phyloP scores from a whole-genome alignment of 2,797 vertebrate genomes.

The Ctenosaura bakeri region DNA sequence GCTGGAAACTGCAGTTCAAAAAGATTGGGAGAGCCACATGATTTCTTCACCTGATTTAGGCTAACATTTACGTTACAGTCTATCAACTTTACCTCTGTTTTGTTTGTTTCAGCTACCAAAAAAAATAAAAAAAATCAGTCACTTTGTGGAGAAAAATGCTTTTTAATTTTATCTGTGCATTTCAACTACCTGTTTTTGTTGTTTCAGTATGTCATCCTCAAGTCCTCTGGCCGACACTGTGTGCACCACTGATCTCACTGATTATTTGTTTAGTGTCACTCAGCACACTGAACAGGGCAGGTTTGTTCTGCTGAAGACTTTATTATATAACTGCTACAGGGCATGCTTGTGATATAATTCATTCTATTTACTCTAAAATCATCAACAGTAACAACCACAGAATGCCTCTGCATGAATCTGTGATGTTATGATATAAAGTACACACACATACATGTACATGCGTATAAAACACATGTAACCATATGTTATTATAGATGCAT shows the following conservation, averaged over 20 bases:
- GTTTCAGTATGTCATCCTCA: conserved; percentile 44
- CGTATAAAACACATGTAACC: no score
- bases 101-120: conserved; percentile 62
- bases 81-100: conserved; percentile 45
- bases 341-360: conserved; percentile 69
- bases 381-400: conserved; percentile 62
- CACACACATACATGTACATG: not conserved
- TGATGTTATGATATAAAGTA: conserved; percentile 23
- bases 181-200: conserved; percentile 34
- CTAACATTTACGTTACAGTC: not conserved
- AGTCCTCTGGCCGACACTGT: conserved; percentile 33
- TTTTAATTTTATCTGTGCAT: conserved; percentile 35
- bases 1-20: no score
- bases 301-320: conserved; percentile 75
- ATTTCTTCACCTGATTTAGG: no score
- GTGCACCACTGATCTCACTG: conserved; percentile 49
- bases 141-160: conserved; percentile 22
- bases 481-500: not conserved
- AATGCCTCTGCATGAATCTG: conserved; percentile 58
- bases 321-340: conserved; percentile 77
- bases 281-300: conserved; percentile 71
- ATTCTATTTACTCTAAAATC: conserved; percentile 76
- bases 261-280: conserved; percentile 75
- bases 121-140: not conserved
- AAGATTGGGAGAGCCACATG: no score